Conservation (phyloP, 2,888 invertebrate genomes). For the Andrena bucephala region DNA sequence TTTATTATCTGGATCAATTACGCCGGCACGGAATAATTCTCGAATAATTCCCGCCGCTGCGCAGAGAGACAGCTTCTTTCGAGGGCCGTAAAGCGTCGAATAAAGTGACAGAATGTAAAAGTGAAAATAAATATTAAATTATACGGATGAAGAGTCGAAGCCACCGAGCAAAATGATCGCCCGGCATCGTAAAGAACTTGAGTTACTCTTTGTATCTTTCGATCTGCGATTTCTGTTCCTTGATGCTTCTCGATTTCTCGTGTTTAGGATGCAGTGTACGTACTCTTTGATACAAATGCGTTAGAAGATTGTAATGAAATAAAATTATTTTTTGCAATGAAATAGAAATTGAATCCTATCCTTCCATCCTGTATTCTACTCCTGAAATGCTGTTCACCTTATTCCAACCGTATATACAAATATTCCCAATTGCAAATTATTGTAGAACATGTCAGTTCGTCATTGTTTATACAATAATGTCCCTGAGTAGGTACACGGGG, state of each 20-base stretch:
- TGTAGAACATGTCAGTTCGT: not conserved
- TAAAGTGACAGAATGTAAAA: slow-evolving; percentile 22
- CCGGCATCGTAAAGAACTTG: slow-evolving; percentile 11
- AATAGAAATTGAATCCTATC: too few species aligned
- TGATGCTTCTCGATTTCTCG: not conserved
- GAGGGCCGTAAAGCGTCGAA: not conserved
- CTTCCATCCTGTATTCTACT: too few species aligned
- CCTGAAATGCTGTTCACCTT: not conserved
- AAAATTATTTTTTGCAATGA: too few species aligned
- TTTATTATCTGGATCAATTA: slow-evolving; percentile 58
- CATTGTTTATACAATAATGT: slow-evolving; percentile 35
- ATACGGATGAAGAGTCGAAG: slow-evolving; percentile 5
- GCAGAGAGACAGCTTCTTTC: not conserved
- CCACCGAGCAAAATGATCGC: not conserved
- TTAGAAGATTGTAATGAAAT: not conserved
- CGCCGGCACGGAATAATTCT: slow-evolving; percentile 25
- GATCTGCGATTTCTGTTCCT: not conserved
- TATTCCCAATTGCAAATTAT: not conserved
- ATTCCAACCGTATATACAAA: not conserved
- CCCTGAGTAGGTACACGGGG: not conserved
- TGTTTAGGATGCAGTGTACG: not conserved
- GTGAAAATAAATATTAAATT: slow-evolving; percentile 34
- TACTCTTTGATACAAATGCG: not conserved
- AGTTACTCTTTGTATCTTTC: not conserved
- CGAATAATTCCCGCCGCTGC: slow-evolving; percentile 12